Conservation (phyloP, 2,113 vertebrate species). For the Esox niger region DNA sequence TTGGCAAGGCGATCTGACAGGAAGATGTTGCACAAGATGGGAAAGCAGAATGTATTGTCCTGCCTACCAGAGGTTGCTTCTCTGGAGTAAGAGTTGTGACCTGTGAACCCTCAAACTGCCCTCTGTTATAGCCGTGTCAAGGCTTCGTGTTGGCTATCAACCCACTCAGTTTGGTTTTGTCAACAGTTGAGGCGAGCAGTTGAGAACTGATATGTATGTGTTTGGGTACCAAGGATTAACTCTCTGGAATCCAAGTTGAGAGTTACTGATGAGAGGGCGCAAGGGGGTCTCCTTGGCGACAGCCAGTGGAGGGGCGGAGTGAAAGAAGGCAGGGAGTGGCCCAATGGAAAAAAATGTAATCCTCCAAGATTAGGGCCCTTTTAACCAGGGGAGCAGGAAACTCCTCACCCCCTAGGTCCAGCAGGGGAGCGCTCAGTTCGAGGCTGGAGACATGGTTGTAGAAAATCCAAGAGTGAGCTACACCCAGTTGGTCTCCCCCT, state of each 20-base stretch:
- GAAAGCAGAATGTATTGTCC: neutral
- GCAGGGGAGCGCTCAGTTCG: neutral
- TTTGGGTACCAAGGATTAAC: slow-evolving; percentile 27
- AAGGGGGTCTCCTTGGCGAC: slow-evolving; percentile 58
- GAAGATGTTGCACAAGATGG: neutral
- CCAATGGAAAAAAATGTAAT: slow-evolving; percentile 62
- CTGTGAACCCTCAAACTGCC: neutral
- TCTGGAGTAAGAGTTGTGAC: neutral
- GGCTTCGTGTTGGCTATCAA: no score
- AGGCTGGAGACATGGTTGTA: neutral
- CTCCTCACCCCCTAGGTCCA: neutral
- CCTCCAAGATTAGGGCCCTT: slow-evolving; percentile 53
- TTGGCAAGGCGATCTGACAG: slow-evolving; percentile 13
- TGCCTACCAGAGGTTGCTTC: neutral
- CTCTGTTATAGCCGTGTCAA: neutral
- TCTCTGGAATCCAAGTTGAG: slow-evolving; percentile 23
- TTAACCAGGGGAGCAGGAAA: neutral
- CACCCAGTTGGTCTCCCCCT: neutral
- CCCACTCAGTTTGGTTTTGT: neutral
- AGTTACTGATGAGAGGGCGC: slow-evolving; percentile 50
- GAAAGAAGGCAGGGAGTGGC: neutral
- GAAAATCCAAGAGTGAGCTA: slow-evolving; percentile 2
- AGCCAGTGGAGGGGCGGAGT: slow-evolving; percentile 25
- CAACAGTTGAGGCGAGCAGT: neutral
- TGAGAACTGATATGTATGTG: neutral